Conservation (phyloP, 2,113 vertebrate species). For the Gallinago paraguaiae region DNA sequence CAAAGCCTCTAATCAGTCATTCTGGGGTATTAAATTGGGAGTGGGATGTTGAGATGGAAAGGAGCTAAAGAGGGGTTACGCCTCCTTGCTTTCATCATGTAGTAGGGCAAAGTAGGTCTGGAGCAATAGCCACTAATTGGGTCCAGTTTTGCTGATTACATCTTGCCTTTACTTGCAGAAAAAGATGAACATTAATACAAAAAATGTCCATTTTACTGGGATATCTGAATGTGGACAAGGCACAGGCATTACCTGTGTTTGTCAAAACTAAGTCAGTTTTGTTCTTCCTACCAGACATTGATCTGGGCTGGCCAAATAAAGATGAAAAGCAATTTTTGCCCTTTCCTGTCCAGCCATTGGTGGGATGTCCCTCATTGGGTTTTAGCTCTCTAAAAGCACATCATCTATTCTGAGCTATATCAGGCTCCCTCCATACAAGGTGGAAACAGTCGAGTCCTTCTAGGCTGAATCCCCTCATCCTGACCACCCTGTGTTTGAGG, state of each 20-base stretch:
- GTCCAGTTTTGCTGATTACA: not conserved
- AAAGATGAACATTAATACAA: not conserved
- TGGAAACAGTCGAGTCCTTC: not conserved
- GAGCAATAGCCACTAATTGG: not conserved
- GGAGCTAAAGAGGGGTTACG: not conserved
- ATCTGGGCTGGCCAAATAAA: not conserved
- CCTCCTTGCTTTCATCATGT: not conserved
- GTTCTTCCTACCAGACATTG: not conserved
- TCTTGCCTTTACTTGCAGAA: not conserved
- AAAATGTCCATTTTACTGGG: not conserved
- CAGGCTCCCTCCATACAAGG: not conserved
- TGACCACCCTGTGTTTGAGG: not conserved
- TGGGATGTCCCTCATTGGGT: not conserved
- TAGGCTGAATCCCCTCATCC: not conserved
- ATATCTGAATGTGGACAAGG: not conserved
- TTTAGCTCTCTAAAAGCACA: not conserved
- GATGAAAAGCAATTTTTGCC: not conserved
- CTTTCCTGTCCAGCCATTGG: not conserved
- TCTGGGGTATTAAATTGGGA: not conserved
- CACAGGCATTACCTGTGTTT: not conserved
- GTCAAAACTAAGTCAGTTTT: not conserved
- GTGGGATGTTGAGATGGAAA: not conserved
- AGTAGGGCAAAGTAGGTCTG: not conserved
- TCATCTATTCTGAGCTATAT: not conserved
- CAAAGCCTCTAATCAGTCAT: conserved; percentile 33